These are phyloP conservation scores for Drosophila nigrodunni DNA, from an alignment of 1,140 invertebrate species.

Conservation along the genomic window DNA sequence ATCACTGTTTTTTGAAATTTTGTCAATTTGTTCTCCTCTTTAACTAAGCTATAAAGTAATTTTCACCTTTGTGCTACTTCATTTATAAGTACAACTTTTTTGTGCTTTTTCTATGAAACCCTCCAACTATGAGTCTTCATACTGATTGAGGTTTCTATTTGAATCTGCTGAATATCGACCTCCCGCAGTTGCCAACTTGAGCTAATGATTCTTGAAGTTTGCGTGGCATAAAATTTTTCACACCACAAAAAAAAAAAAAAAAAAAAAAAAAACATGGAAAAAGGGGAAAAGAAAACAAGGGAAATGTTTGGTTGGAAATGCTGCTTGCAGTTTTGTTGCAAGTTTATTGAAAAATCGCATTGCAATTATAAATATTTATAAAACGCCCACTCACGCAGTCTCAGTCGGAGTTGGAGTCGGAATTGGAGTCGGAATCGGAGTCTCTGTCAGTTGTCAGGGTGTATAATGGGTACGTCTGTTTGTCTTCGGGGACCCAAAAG, in stretches of 20 bases:
- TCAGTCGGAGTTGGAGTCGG: constrained; percentile 1
- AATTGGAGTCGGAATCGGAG: neutral
- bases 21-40: too few species aligned
- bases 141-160: neutral
- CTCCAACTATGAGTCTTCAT: neutral
- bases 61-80: too few species aligned
- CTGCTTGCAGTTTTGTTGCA: constrained; percentile 41
- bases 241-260: constrained; percentile 29
- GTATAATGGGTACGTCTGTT: neutral
- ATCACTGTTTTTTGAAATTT: too few species aligned
- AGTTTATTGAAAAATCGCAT: constrained; percentile 48
- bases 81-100: too few species aligned
- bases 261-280: constrained; percentile 21
- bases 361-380: constrained; percentile 71
- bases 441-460: neutral
- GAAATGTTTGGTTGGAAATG: constrained; percentile 2
- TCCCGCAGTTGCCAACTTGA: constrained; percentile 8
- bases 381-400: constrained; percentile 39
- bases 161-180: neutral
- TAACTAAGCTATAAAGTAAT: too few species aligned
- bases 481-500: neutral
- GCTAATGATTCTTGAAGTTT: constrained; percentile 32
- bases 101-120: too few species aligned
- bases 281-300: constrained; percentile 12
- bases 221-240: constrained; percentile 20